phyloP scores from a whole-genome alignment of 2,888 invertebrate species.

The Drosophila borborema region DNA sequence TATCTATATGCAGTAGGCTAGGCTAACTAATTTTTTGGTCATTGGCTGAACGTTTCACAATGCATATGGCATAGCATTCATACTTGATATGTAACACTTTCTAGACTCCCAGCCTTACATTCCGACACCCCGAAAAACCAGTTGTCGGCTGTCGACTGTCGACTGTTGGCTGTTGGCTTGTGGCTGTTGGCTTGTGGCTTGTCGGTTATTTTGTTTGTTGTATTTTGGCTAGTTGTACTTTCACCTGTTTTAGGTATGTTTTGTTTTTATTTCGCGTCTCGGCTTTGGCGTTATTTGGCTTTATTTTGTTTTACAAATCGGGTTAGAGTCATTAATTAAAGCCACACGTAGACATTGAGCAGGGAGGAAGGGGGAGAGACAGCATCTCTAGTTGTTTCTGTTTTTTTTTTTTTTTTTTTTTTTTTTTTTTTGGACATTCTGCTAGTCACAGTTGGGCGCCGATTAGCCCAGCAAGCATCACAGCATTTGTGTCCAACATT shows the following conservation, averaged over 20 bases:
- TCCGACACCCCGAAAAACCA: slow-evolving; percentile 60
- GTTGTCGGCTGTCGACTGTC: slow-evolving; percentile 28
- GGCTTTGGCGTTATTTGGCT: slow-evolving; percentile 45
- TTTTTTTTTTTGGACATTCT: too few relatives aligned
- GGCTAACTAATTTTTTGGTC: slow-evolving; percentile 24
- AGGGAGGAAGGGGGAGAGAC: background rate
- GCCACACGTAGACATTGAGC: slow-evolving; percentile 31
- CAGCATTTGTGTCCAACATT: slow-evolving; percentile 26
- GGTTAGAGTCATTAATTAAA: slow-evolving; percentile 70
- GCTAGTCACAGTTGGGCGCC: slow-evolving; percentile 56
- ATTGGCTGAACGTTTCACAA: slow-evolving; percentile 34
- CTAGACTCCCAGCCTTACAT: slow-evolving; percentile 55
- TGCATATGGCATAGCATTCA: slow-evolving; percentile 36
- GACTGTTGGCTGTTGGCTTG: background rate
- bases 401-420: too few relatives aligned
- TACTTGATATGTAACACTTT: slow-evolving; percentile 64
- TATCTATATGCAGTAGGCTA: slow-evolving; percentile 7
- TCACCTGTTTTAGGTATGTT: slow-evolving; percentile 62
- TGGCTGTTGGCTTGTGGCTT: slow-evolving; percentile 6
- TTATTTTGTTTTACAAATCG: slow-evolving; percentile 68
- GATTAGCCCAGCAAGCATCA: slow-evolving; percentile 41
- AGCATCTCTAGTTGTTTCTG: slow-evolving; percentile 28
- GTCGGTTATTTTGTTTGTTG: slow-evolving; percentile 24
- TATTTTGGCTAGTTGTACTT: slow-evolving; percentile 62
- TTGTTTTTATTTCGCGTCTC: slow-evolving; percentile 46